Percentiles rank a stretch among this genome's conserved stretches.
These are phyloP conservation scores for Pristionchus mayeri DNA, from an alignment of 2,888 invertebrate genomes.

Conservation along the genomic window DNA sequence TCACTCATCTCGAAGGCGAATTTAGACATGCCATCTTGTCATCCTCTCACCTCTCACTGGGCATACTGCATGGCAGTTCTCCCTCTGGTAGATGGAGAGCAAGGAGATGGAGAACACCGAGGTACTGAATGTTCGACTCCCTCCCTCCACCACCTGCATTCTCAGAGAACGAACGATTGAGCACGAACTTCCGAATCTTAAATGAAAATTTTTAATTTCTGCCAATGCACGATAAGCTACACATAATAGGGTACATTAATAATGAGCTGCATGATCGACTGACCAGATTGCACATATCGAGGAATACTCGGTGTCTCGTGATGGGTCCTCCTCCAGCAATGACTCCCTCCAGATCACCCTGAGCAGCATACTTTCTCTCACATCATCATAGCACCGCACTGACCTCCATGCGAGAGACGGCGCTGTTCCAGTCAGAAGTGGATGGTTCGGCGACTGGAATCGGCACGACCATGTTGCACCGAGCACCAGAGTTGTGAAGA, in stretches of 20 bases:
- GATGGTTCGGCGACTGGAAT: slow-evolving; percentile 96
- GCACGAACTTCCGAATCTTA: slow-evolving; percentile 56
- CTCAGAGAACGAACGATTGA: slow-evolving; percentile 88
- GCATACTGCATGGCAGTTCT: slow-evolving; percentile 27
- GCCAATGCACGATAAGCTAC: neutral
- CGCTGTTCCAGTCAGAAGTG: slow-evolving; percentile 92
- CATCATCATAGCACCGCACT: slow-evolving; percentile 53
- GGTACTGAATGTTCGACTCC: slow-evolving; percentile 85
- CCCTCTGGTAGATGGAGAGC: slow-evolving; percentile 56
- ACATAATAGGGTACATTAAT: slow-evolving; percentile 70
- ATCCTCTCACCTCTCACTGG: slow-evolving; percentile 45
- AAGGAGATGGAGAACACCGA: slow-evolving; percentile 81
- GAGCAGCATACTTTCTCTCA: neutral
- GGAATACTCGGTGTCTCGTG: slow-evolving; percentile 55
- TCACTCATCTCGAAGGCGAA: no score
- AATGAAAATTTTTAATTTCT: neutral
- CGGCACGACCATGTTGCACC: slow-evolving; percentile 95
- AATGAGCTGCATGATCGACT: slow-evolving; percentile 88
- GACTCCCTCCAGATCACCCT: slow-evolving; percentile 45
- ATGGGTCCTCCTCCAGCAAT: slow-evolving; percentile 88
- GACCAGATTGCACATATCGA: slow-evolving; percentile 60
- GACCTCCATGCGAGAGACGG: slow-evolving; percentile 86
- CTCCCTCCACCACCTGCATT: slow-evolving; percentile 87
- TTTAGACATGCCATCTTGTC: neutral
- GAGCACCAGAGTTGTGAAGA: slow-evolving; percentile 96